These are phyloP conservation scores for Pyxicephalus adspersus DNA, from an alignment of 2,113 vertebrate species.

Conservation along the genomic window DNA sequence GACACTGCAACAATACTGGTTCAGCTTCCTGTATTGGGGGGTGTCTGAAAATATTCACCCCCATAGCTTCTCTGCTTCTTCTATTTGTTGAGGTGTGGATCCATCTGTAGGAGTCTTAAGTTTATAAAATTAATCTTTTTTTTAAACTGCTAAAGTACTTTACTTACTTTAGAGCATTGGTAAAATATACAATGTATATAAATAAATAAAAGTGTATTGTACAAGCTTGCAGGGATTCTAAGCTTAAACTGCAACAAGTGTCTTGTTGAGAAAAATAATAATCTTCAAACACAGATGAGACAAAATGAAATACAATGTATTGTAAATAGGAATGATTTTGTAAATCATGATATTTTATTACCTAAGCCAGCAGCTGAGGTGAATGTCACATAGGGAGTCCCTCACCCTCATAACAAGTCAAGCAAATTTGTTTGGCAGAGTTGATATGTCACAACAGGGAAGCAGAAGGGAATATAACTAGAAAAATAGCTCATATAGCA, in stretches of 20 bases:
- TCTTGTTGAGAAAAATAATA: slow-evolving; percentile 54
- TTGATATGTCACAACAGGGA: slow-evolving; percentile 60
- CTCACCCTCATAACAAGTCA: slow-evolving; percentile 60
- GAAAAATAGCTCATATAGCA: slow-evolving; percentile 24
- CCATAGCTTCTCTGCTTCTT: no score
- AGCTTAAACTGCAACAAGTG: not conserved
- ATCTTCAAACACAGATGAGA: slow-evolving; percentile 56
- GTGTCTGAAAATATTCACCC: no score
- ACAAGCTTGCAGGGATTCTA: not conserved
- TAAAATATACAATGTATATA: not conserved
- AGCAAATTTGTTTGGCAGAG: slow-evolving; percentile 59
- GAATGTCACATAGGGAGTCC: slow-evolving; percentile 56
- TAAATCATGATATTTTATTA: slow-evolving; percentile 61
- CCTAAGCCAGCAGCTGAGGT: slow-evolving; percentile 55
- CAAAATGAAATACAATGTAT: slow-evolving; percentile 49
- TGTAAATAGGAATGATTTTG: slow-evolving; percentile 54
- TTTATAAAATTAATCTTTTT: no score
- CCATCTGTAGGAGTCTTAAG: no score
- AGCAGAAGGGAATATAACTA: slow-evolving; percentile 56
- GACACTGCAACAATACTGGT: no score
- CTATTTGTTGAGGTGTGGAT: no score
- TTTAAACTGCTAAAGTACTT: no score
- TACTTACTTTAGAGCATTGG: not conserved
- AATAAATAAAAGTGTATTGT: not conserved
- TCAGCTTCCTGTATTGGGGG: no score